phyloP scores from a whole-genome alignment of 2,797 vertebrate species.

The Margarornis squamiger region DNA sequence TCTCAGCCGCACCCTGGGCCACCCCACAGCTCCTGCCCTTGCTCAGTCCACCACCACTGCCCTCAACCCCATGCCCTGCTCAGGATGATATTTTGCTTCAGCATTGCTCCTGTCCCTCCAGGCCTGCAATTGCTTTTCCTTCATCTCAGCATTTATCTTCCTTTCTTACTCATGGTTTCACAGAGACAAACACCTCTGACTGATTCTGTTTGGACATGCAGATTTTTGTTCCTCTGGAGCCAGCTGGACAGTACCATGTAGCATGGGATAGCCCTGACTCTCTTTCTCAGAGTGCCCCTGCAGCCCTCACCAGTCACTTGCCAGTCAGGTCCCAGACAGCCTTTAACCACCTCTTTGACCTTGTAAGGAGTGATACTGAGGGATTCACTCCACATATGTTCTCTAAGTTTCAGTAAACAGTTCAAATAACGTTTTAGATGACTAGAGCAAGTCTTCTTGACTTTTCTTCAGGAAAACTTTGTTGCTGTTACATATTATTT shows the following conservation, averaged over 20 bases:
- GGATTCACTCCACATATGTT: not conserved
- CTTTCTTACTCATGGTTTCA: not conserved
- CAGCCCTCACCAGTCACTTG: not conserved
- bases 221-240: not conserved
- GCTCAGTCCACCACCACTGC: not conserved
- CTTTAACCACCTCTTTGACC: not conserved
- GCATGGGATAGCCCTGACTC: not conserved
- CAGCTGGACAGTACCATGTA: not conserved
- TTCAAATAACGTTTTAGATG: not conserved
- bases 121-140: not conserved
- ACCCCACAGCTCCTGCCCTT: not conserved
- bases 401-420: not conserved
- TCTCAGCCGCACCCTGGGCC: not conserved
- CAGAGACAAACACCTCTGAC: not conserved
- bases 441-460: not conserved
- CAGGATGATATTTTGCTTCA: not conserved
- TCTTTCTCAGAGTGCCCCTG: not conserved
- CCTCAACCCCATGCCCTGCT: not conserved
- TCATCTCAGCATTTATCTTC: not conserved
- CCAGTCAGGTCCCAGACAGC: not conserved
- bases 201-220: not conserved
- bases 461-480: not conserved
- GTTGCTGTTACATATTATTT: not conserved
- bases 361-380: not conserved
- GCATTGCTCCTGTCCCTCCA: not conserved